phyloP scores from a whole-genome alignment of 1,140 invertebrate genomes.

The Gryon sp. region DNA sequence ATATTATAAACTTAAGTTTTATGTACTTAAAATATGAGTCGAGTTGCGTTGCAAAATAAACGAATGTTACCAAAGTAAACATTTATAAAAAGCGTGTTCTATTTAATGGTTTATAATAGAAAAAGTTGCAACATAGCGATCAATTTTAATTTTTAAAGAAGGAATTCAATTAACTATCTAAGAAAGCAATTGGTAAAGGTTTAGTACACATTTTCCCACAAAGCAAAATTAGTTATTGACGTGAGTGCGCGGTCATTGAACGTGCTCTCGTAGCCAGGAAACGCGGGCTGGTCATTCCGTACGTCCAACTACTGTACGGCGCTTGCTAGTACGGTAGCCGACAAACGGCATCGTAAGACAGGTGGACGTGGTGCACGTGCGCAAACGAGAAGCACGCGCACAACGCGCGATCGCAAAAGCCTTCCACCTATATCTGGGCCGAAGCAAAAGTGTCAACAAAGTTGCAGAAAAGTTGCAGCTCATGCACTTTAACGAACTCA shows the following conservation, averaged over 20 bases:
- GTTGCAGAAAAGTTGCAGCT: neutral
- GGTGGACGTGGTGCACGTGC: slow-evolving; percentile 58
- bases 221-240: slow-evolving; percentile 6
- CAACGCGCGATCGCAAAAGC: slow-evolving; percentile 61
- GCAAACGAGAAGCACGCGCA: slow-evolving; percentile 69
- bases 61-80: too few species aligned
- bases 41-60: too few species aligned
- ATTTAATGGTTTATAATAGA: too few species aligned
- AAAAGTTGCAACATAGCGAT: too few species aligned
- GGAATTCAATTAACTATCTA: too few species aligned
- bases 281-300: slow-evolving; percentile 24
- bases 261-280: slow-evolving; percentile 34
- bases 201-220: slow-evolving; percentile 22
- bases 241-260: slow-evolving; percentile 42
- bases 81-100: too few species aligned
- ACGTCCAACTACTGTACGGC: slow-evolving; percentile 36
- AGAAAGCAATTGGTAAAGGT: neutral
- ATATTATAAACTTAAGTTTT: too few species aligned
- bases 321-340: slow-evolving; percentile 27
- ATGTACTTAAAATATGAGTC: too few species aligned
- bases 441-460: slow-evolving; percentile 17
- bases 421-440: slow-evolving; percentile 11
- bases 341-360: slow-evolving; percentile 46
- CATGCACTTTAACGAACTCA: slow-evolving; percentile 8
- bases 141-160: too few species aligned